These are phyloP conservation scores for Campoletis sonorensis DNA, from an alignment of 1,140 invertebrate species.

Conservation along the genomic window DNA sequence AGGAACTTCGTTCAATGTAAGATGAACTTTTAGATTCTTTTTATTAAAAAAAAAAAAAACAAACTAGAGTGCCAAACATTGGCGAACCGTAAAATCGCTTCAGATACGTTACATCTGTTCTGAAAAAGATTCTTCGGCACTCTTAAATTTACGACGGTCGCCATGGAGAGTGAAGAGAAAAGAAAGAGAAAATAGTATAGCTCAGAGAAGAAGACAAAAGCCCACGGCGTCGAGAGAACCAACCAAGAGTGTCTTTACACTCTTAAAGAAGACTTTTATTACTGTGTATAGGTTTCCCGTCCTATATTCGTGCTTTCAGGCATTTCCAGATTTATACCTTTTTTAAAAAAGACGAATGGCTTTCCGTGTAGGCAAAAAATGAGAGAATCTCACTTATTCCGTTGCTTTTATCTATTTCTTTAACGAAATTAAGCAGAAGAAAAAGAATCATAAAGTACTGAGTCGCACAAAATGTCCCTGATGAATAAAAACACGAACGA, in stretches of 20 bases:
- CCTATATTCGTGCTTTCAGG: neutral
- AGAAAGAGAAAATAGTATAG: neutral
- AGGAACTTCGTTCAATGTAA: neutral
- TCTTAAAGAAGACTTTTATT: neutral
- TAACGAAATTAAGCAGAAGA: neutral
- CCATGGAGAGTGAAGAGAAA: neutral
- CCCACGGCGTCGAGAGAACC: neutral
- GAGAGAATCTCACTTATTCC: neutral
- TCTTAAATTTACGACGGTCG: constrained; percentile 20
- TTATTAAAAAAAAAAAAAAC: neutral
- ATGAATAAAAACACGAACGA: too few relatives aligned
- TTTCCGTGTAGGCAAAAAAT: constrained; percentile 4
- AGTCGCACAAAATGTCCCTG: too few relatives aligned
- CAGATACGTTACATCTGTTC: constrained; percentile 15
- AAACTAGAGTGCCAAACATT: neutral
- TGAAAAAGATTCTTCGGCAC: constrained; percentile 26
- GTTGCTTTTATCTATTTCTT: neutral
- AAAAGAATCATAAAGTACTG: neutral
- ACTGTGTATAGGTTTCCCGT: neutral
- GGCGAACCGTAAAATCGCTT: constrained; percentile 31
- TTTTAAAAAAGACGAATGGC: neutral
- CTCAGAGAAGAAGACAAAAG: constrained; percentile 5
- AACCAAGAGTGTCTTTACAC: constrained; percentile 23
- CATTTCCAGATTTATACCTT: constrained; percentile 15
- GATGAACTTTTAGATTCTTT: neutral